Evolutionary conservation across 2,113 vertebrate species (phyloP), one percentile per base, ranked within the genome.

Genomic region (Polypterus senegalus): DNA sequence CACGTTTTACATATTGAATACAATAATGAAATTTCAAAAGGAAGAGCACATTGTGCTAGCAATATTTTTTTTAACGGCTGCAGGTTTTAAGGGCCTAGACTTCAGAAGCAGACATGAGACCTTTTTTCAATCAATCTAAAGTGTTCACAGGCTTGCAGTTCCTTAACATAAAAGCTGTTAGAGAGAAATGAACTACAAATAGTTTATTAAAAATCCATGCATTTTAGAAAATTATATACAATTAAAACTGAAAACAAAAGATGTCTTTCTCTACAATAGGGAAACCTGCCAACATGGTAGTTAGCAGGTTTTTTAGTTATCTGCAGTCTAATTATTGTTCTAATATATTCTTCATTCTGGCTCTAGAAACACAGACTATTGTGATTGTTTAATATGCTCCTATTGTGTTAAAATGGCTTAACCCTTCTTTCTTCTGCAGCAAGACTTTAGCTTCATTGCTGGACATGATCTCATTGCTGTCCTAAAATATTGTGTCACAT

Each of bases 1-100:
- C 86, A 88, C 81, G 84, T 87, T 89, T 86, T 48, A 83, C 83
- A 9, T 46, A 66, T 88, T 86, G 85, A 88, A 87, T 87, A 84
- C 83, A 87, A 86, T 87, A 88, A 88, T 85, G 83, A 87, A 89
- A 88, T 86, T 88, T 85, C 77, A 79, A 79, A 86, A 72, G 83
- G 83, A 85, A 62, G 59, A 60, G 44, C 46, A 6, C 44, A 51
- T 54, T 49, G 27, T 57, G 59, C 27, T 48, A 57, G 60, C 47
- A 57, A 57, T 48, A 57, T 48, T 10, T 11, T 27, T 27, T 48
- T 63, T 63, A 58, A 58, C 8, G 56, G 56, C 43, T 45, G 7
- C 51, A 6, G 56, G 8, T 44, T 58, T 58, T 58, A 58, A 58
- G 43, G 27, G n/a, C 4, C 56, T 58, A 58, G 27, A 45, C 46